Conservation (phyloP, 1,140 invertebrate species). For the Caenorhabditis briggsae region DNA sequence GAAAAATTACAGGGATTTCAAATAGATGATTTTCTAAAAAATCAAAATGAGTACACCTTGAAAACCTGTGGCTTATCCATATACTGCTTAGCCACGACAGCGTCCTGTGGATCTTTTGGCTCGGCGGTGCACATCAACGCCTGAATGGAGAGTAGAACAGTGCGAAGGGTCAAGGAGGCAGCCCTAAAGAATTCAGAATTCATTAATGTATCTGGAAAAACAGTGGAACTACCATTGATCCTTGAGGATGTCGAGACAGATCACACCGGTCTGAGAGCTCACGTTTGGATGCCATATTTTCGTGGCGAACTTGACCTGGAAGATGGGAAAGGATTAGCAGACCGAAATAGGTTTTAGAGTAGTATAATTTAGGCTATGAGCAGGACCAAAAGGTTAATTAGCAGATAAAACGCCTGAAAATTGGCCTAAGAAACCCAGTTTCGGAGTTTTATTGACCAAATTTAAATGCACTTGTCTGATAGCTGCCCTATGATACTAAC, state of each 20-base stretch:
- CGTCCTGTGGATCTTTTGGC: conserved; percentile 85
- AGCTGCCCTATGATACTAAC: conserved; percentile 80
- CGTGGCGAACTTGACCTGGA: conserved; percentile 86
- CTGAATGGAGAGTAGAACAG: conserved; percentile 91
- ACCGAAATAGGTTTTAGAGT: neutral
- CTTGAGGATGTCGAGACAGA: conserved; percentile 98
- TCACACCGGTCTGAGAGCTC: conserved; percentile 96
- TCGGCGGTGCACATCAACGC: conserved; percentile 90
- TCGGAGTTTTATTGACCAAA: no score
- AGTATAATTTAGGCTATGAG: no score
- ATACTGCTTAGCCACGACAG: conserved; percentile 96
- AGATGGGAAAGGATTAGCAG: neutral
- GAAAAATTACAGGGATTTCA: conserved; percentile 50
- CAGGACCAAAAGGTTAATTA: no score
- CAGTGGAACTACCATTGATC: conserved; percentile 87
- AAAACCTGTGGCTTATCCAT: conserved; percentile 90
- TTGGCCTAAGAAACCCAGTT: no score
- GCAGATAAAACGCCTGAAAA: no score
- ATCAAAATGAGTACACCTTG: conserved; percentile 71
- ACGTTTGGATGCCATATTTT: conserved; percentile 99
- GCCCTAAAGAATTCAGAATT: conserved; percentile 82
- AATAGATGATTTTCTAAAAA: no score
- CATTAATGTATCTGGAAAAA: neutral
- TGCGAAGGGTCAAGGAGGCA: conserved; percentile 96
- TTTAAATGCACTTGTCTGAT: no score